Conservation (phyloP, 2,113 vertebrate genomes). For the Corythoichthys intestinalis region DNA sequence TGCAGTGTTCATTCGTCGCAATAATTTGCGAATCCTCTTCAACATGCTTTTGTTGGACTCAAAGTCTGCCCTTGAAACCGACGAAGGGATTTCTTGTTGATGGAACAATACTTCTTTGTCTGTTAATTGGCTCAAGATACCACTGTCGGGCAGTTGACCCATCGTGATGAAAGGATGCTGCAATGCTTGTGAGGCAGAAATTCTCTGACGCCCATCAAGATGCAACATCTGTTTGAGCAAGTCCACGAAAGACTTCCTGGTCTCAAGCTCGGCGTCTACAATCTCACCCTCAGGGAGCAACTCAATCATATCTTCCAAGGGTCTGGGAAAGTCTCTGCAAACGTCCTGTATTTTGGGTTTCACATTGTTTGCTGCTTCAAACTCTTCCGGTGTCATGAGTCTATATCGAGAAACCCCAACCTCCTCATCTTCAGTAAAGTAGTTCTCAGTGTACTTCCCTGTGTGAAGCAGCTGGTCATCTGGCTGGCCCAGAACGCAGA, state of each 20-base stretch:
- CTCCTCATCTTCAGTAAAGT: constrained; percentile 2
- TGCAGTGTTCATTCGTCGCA: not conserved
- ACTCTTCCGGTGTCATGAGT: not conserved
- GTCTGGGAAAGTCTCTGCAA: not conserved
- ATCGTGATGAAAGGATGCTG: constrained; percentile 7
- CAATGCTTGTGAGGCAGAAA: constrained; percentile 6
- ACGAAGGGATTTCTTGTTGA: not conserved
- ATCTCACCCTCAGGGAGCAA: not conserved
- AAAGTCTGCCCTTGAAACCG: not conserved
- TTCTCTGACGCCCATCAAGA: not conserved
- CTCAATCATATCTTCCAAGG: not conserved
- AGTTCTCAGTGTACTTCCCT: constrained; percentile 3
- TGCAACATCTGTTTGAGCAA: constrained; percentile 9
- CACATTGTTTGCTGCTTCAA: constrained; percentile 1
- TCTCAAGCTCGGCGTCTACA: not conserved
- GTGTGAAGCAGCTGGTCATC: not conserved
- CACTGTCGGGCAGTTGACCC: not conserved
- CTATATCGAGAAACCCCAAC: not conserved
- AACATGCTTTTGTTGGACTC: not conserved
- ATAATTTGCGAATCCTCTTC: not conserved
- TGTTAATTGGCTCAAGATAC: not conserved
- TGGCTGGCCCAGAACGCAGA: constrained; percentile 5
- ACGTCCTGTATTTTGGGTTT: not conserved
- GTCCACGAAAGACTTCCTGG: constrained; percentile 1
- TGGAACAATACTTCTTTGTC: too few species aligned